phyloP scores from a whole-genome alignment of 2,113 vertebrate genomes.

The Solea senegalensis region DNA sequence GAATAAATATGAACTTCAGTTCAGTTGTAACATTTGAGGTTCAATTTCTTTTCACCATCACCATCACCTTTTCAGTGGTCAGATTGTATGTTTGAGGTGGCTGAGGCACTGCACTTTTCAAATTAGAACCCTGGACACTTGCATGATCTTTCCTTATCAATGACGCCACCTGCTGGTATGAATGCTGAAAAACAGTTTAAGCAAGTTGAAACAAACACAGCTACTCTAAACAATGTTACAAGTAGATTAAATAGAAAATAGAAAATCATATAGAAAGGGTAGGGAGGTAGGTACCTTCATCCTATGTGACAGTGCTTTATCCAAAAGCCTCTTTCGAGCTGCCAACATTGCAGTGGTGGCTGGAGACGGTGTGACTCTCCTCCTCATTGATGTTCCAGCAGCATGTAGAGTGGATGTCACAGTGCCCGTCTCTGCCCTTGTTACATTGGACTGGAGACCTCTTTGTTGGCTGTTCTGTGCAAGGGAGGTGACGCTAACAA shows the following conservation, averaged over 20 bases:
- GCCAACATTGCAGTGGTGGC: slow-evolving; percentile 78
- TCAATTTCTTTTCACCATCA: background rate
- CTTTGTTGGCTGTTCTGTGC: slow-evolving; percentile 66
- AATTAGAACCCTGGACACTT: slow-evolving; percentile 51
- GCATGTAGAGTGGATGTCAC: slow-evolving; percentile 45
- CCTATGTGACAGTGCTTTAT: slow-evolving; percentile 81
- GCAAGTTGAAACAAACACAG: background rate
- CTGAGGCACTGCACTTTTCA: slow-evolving; percentile 59
- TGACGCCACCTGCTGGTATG: slow-evolving; percentile 68
- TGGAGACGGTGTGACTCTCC: slow-evolving; percentile 62
- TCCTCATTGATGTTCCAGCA: slow-evolving; percentile 50
- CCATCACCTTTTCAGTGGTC: slow-evolving; percentile 64
- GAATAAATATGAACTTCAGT: too few species aligned
- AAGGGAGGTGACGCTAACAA: slow-evolving; percentile 80
- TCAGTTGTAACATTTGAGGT: too few species aligned
- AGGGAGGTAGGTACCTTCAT: slow-evolving; percentile 74
- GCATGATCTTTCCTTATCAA: slow-evolving; percentile 72
- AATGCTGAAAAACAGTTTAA: slow-evolving; percentile 42
- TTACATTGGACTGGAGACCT: slow-evolving; percentile 38
- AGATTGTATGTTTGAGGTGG: slow-evolving; percentile 69
- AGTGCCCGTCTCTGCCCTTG: slow-evolving; percentile 35
- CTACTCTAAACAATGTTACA: slow-evolving; percentile 1
- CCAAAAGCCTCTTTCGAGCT: slow-evolving; percentile 80
- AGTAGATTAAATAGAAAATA: background rate
- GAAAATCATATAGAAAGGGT: too few species aligned